A percentile compares a stretch with the other conserved stretches of the same genome.
phyloP scores from a whole-genome alignment of 2,113 vertebrate species.

The Opisthocomus hoazin region DNA sequence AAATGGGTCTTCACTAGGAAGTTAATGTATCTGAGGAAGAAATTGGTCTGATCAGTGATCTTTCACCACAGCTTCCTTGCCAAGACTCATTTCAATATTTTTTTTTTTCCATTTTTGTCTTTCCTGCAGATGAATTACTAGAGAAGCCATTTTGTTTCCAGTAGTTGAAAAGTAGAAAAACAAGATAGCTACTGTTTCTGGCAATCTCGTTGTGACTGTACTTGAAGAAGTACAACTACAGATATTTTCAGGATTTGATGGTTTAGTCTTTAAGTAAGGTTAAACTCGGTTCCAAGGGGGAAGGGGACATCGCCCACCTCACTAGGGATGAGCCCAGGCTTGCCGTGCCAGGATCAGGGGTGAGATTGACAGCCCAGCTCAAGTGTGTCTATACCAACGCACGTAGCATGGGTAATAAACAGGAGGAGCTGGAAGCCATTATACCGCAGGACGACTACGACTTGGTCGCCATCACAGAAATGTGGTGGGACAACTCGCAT shows the following conservation, averaged over 20 bases:
- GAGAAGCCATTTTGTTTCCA: not conserved
- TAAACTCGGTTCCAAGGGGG: no score
- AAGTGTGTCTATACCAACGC: no score
- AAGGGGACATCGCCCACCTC: no score
- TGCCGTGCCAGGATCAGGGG: no score
- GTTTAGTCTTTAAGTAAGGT: not conserved
- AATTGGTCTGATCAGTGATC: not conserved
- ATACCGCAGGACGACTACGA: no score
- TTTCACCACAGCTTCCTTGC: not conserved
- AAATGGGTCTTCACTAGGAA: not conserved
- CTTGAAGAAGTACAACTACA: not conserved
- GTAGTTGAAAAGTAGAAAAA: not conserved
- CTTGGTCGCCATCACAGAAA: no score
- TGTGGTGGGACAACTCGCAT: no score
- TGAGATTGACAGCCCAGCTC: no score
- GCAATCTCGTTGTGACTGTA: not conserved
- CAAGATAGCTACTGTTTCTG: not conserved
- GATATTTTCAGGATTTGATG: not conserved
- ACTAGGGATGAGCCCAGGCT: no score
- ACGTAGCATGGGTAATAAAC: no score
- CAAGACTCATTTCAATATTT: not conserved
- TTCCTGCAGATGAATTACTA: not conserved
- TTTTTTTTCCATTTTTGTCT: not conserved
- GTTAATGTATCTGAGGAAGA: not conserved
- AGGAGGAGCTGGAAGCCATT: no score